Evolutionary conservation across 1,140 invertebrate genomes (phyloP), one percentile per base, ranked within the genome.

Genomic region (Heliconius melpomene): DNA sequence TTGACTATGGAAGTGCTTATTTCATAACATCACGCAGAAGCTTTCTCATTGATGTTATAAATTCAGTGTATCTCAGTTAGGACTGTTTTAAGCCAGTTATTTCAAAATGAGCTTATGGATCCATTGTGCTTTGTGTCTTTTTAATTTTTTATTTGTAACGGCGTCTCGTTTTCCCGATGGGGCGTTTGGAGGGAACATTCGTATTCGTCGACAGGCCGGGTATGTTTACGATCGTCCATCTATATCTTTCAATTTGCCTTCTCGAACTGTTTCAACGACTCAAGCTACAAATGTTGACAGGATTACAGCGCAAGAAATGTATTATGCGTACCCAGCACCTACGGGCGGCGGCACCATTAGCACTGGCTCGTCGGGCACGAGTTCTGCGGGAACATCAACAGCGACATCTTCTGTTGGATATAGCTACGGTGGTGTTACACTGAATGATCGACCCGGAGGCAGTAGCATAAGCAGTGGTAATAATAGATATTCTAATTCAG

Each of bases 311-410:
- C 90, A 89, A 85, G 75, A 80, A 77, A 93, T 91, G 90, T 93
- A 87, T 87, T 92, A 92, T 85, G 90, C 89, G 57, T 93, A 93
- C 79, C 90, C 91, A 26, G 90, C 80, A 32, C 90, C 90, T 36
- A 70, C 84, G 16, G 74, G 78, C 70, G 86, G 81, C 36, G 74
- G 83, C 73, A 78, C 82, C 23, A 74, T 84, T 32, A 88, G 85
- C 75, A 82, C 84, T 13, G 70, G 70, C n/a, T 71, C 70, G 11
- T 11, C 70, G 70, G 70, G 26, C 36, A 71, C 75, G 1, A 36
- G 57, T 9, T 66, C 75, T 72, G 29, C 75, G 66, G 60, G 75
- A 23, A 83, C 70, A 71, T 70, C 76, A 16, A 75, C 74, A 79
- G 73, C 60, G 0, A 79, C 83, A 11, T 75, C 82, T 52, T 75